These are phyloP conservation scores for Campylorhamphus procurvoides DNA, from an alignment of 2,113 vertebrate genomes.

Conservation along the genomic window DNA sequence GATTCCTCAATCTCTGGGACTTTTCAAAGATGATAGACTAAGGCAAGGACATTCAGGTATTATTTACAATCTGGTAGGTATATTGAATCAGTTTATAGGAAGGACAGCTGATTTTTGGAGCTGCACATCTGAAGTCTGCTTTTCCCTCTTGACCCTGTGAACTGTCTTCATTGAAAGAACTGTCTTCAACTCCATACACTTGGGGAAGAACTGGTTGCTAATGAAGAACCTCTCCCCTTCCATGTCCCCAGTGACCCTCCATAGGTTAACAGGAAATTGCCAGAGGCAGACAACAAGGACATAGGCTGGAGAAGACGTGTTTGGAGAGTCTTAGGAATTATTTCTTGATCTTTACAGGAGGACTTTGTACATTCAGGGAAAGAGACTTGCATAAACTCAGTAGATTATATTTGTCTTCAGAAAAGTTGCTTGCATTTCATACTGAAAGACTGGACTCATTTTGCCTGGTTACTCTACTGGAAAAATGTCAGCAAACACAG, in stretches of 20 bases:
- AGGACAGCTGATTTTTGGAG: not conserved
- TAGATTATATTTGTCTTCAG: not conserved
- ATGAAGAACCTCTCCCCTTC: not conserved
- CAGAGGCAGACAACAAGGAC: not conserved
- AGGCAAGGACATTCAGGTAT: not conserved
- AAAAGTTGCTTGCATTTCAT: not conserved
- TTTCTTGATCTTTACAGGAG: not conserved
- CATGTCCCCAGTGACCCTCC: not conserved
- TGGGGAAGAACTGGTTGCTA: not conserved
- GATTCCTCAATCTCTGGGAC: not conserved
- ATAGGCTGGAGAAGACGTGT: not conserved
- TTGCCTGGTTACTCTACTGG: not conserved
- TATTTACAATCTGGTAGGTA: not conserved
- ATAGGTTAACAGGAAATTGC: not conserved
- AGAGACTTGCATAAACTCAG: not conserved
- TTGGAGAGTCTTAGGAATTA: not conserved
- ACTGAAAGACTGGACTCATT: not conserved
- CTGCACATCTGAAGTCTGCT: not conserved
- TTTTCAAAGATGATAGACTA: not conserved
- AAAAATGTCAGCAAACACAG: not conserved
- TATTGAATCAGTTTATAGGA: not conserved
- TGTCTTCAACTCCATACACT: not conserved
- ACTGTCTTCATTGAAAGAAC: not conserved
- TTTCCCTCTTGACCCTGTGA: not conserved
- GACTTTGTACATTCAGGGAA: not conserved